Conservation (phyloP, 2,113 vertebrate species). For the Manacus vitellinus region DNA sequence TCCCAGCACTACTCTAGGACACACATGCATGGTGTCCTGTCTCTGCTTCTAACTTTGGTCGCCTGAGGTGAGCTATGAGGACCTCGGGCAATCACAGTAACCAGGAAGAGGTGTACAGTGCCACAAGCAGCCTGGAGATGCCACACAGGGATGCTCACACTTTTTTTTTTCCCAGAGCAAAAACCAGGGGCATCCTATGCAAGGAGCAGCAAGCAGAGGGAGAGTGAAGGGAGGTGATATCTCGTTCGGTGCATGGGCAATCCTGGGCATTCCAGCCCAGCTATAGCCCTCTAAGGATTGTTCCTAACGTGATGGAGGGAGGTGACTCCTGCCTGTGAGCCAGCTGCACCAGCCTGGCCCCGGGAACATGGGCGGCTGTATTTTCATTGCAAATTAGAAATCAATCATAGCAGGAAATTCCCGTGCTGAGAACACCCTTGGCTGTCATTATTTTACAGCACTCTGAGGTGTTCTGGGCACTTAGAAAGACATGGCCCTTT, state of each 20-base stretch:
- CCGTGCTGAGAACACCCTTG: not conserved
- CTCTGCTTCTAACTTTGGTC: not conserved
- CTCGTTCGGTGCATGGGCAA: accelerated
- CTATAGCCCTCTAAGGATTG: accelerated
- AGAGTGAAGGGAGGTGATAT: not conserved
- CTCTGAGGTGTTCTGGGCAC: not conserved
- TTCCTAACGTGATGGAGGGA: not conserved
- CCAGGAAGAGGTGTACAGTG: not conserved
- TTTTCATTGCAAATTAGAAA: constrained; percentile 50
- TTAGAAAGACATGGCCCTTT: not conserved
- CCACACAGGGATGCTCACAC: not conserved
- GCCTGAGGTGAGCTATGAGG: not conserved
- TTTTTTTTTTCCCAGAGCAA: not conserved
- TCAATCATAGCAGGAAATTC: constrained; percentile 53
- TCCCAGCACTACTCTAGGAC: accelerated
- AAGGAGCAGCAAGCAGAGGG: not conserved
- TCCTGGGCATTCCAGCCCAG: not conserved
- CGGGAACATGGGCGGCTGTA: not conserved
- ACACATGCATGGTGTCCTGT: accelerated
- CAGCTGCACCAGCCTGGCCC: not conserved
- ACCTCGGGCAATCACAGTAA: not conserved
- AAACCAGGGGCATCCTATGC: not conserved
- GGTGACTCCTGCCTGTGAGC: accelerated
- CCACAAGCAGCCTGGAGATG: not conserved
- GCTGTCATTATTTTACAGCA: constrained; percentile 30